These are phyloP conservation scores for Spea multiplicata DNA, from an alignment of 2,113 vertebrate genomes.

Conservation along the genomic window DNA sequence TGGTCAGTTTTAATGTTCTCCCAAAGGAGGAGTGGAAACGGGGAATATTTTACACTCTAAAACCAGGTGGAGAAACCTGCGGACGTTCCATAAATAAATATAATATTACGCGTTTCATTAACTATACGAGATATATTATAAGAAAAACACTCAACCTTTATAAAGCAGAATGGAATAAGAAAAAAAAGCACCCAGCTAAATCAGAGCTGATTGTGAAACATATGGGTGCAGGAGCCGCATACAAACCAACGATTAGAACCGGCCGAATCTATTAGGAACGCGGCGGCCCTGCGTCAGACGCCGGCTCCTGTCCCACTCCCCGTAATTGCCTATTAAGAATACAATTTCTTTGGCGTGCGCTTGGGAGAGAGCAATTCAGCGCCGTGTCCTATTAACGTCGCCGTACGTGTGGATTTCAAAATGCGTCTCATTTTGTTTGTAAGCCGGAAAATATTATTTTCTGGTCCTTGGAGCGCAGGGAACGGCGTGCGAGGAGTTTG, in stretches of 20 bases:
- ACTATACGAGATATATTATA: too few species aligned
- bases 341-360: constrained; percentile 2
- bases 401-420: neutral
- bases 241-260: neutral
- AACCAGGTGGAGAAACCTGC: too few species aligned
- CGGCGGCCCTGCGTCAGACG: neutral
- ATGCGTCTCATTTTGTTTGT: neutral
- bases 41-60: too few species aligned
- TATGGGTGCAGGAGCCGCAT: neutral
- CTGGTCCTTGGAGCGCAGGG: neutral
- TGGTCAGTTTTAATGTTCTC: too few species aligned
- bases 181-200: neutral
- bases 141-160: too few species aligned
- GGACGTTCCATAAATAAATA: too few species aligned
- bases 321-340: constrained; percentile 16
- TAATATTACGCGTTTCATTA: too few species aligned
- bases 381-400: neutral
- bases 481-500: neutral
- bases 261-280: neutral
- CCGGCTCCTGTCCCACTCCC: neutral
- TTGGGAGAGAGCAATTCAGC: neutral
- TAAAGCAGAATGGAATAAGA: neutral
- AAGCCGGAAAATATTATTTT: neutral
- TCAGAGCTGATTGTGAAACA: neutral
- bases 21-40: too few species aligned